These are phyloP conservation scores for Passerina amoena DNA, from an alignment of 2,113 vertebrate species.

Conservation along the genomic window DNA sequence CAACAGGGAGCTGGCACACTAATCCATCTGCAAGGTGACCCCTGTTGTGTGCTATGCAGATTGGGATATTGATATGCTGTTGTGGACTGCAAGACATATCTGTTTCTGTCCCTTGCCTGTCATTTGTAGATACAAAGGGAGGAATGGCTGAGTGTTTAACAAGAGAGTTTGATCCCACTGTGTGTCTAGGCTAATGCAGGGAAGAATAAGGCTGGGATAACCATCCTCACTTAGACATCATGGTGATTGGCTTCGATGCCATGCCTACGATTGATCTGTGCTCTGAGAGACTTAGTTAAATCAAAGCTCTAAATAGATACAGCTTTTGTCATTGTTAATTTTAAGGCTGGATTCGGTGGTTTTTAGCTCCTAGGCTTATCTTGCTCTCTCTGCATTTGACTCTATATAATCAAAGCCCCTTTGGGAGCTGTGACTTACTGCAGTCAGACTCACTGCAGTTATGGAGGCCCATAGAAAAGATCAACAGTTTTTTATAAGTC, in stretches of 20 bases:
- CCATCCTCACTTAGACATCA: background rate
- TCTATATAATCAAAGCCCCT: slow-evolving; percentile 31
- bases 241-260: background rate
- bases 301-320: slow-evolving; percentile 53
- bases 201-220: slow-evolving; percentile 38
- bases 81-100: slow-evolving; percentile 29
- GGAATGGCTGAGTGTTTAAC: slow-evolving; percentile 1
- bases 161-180: slow-evolving; percentile 4
- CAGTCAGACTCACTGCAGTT: slow-evolving; percentile 15
- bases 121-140: slow-evolving; percentile 26
- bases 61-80: slow-evolving; percentile 43
- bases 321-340: slow-evolving; percentile 54
- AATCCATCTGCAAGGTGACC: slow-evolving; percentile 66
- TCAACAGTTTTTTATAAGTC: slow-evolving; percentile 47
- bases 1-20: slow-evolving; percentile 24
- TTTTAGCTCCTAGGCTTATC: slow-evolving; percentile 35
- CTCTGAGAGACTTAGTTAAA: slow-evolving; percentile 47
- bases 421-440: slow-evolving; percentile 50
- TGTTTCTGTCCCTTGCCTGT: slow-evolving; percentile 36
- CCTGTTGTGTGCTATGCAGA: slow-evolving; percentile 42
- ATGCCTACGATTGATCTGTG: background rate
- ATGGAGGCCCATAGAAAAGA: slow-evolving; percentile 31
- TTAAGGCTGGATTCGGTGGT: slow-evolving; percentile 21
- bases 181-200: background rate
- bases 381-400: slow-evolving; percentile 27